These are phyloP conservation scores for Philopedon plagiatum DNA, from an alignment of 2,888 invertebrate genomes.

Conservation along the genomic window DNA sequence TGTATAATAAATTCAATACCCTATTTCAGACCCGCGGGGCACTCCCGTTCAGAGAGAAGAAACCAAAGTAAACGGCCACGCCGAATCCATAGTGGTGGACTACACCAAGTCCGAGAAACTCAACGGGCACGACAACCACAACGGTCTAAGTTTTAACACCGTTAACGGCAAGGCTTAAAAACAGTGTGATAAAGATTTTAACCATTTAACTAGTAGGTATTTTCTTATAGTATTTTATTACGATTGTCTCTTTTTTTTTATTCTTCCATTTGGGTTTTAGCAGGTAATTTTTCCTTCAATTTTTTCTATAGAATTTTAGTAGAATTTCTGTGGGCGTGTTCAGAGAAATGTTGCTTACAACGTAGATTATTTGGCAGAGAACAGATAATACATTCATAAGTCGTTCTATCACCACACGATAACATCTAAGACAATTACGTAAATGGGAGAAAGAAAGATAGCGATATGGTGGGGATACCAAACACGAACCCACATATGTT, in stretches of 20 bases:
- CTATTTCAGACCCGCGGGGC: constrained; percentile 45
- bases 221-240: constrained; percentile 40
- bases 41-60: constrained; percentile 20
- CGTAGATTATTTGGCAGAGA: too few relatives aligned
- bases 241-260: constrained; percentile 7
- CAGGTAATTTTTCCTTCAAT: constrained; percentile 9
- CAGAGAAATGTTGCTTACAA: too few relatives aligned
- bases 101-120: constrained; percentile 25
- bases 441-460: too few relatives aligned
- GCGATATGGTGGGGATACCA: too few relatives aligned
- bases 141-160: constrained; percentile 16
- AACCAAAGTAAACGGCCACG: constrained; percentile 40
- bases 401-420: too few relatives aligned
- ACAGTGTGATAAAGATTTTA: constrained; percentile 35
- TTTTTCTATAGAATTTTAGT: constrained; percentile 17
- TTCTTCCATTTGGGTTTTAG: constrained; percentile 1
- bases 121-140: constrained; percentile 28
- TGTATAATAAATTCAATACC: too few relatives aligned
- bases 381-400: too few relatives aligned
- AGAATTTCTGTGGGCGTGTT: neutral
- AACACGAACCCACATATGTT: too few relatives aligned
- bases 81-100: constrained; percentile 10
- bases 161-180: constrained; percentile 40
- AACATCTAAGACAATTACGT: too few relatives aligned
- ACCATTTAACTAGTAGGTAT: constrained; percentile 34